These are phyloP conservation scores for Scytalopus superciliaris DNA, from an alignment of 2,113 vertebrate species.

Conservation along the genomic window DNA sequence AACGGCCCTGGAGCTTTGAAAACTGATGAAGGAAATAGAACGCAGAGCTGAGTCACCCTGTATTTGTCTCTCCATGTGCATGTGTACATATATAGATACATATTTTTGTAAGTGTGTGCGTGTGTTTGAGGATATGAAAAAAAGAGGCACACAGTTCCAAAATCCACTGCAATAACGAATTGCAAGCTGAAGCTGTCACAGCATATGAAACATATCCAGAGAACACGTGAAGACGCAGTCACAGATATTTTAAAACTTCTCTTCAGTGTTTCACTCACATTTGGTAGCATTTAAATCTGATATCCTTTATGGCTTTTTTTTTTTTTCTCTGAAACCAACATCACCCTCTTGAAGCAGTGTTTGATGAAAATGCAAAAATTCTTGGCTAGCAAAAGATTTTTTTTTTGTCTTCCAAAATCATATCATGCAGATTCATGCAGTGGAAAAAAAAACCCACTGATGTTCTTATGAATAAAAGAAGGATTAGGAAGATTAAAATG, in stretches of 20 bases:
- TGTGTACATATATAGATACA: slow-evolving; percentile 46
- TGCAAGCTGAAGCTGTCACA: slow-evolving; percentile 44
- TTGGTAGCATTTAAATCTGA: slow-evolving; percentile 53
- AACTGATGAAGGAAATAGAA: slow-evolving; percentile 27
- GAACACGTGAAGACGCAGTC: slow-evolving; percentile 10
- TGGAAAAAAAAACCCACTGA: background rate
- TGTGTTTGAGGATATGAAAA: slow-evolving; percentile 3
- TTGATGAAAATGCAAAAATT: slow-evolving; percentile 48
- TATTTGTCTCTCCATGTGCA: slow-evolving; percentile 23
- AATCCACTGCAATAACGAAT: slow-evolving; percentile 15
- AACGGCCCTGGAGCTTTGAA: background rate
- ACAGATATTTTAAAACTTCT: slow-evolving; percentile 51
- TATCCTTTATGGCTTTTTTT: background rate
- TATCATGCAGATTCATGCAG: slow-evolving; percentile 16
- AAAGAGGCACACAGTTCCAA: background rate
- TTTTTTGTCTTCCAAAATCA: background rate
- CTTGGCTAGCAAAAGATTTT: slow-evolving; percentile 7
- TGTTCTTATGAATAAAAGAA: slow-evolving; percentile 38
- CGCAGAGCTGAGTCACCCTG: slow-evolving; percentile 45
- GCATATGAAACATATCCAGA: slow-evolving; percentile 39
- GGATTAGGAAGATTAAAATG: slow-evolving; percentile 1
- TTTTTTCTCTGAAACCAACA: background rate
- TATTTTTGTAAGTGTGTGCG: slow-evolving; percentile 11
- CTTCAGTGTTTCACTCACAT: slow-evolving; percentile 36
- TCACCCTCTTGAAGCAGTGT: background rate